phyloP scores from a whole-genome alignment of 2,888 invertebrate species.

The Philopedon plagiatum region DNA sequence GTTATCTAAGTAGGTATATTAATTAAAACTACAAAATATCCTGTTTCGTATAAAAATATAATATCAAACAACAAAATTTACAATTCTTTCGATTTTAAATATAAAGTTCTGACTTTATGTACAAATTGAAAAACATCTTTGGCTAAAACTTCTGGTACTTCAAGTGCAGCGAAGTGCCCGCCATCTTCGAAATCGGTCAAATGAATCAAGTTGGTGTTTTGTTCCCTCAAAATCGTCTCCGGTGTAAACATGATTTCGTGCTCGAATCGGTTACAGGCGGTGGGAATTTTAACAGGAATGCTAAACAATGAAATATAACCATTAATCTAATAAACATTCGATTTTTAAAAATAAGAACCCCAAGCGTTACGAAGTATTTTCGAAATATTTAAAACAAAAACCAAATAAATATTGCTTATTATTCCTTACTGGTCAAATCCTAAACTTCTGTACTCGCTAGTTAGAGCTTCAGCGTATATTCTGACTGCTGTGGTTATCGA shows the following conservation, averaged over 20 bases:
- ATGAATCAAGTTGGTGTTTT: slow-evolving; percentile 78
- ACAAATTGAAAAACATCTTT: slow-evolving; percentile 50
- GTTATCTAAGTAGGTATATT: no score
- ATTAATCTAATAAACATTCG: no score
- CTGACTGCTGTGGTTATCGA: slow-evolving; percentile 82
- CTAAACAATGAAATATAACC: no score
- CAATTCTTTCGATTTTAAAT: no score
- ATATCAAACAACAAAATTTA: no score
- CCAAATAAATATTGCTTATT: no score
- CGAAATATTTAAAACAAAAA: no score
- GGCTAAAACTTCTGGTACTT: slow-evolving; percentile 51
- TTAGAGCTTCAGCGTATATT: slow-evolving; percentile 79
- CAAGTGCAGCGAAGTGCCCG: slow-evolving; percentile 59
- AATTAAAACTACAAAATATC: no score
- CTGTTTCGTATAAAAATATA: no score
- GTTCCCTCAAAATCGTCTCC: slow-evolving; percentile 73
- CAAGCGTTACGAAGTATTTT: no score
- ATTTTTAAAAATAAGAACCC: no score
- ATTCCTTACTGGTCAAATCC: slow-evolving; percentile 54
- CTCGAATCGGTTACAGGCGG: slow-evolving; percentile 82
- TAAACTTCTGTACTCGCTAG: slow-evolving; percentile 44
- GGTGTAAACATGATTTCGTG: slow-evolving; percentile 77
- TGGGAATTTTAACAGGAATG: slow-evolving; percentile 78
- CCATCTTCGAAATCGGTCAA: slow-evolving; percentile 56
- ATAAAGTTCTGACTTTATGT: no score